Conservation (phyloP, 1,140 invertebrate genomes). For the Brachionus angularis region DNA sequence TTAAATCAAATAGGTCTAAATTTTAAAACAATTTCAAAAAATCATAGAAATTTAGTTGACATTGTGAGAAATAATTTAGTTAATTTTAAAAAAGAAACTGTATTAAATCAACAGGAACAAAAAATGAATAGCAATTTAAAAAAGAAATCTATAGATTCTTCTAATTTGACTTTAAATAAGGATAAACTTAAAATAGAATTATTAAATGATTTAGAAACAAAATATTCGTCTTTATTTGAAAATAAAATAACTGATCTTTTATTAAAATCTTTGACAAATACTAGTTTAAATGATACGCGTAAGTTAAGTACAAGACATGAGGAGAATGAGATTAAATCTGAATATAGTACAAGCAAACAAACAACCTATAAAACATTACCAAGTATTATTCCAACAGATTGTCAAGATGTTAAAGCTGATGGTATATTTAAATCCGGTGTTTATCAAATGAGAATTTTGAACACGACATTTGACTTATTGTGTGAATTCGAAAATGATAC, state of each 20-base stretch:
- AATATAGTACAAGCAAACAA: no score
- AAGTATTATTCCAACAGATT: slow-evolving; percentile 20
- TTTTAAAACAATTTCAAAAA: neutral
- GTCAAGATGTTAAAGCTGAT: neutral
- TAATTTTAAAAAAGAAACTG: neutral
- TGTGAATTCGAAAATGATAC: slow-evolving; percentile 14
- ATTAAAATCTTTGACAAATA: no score
- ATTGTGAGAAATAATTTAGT: slow-evolving; percentile 18
- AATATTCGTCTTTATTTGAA: slow-evolving; percentile 6
- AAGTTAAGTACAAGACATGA: neutral
- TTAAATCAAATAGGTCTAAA: slow-evolving; percentile 3
- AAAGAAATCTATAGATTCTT: slow-evolving; percentile 20
- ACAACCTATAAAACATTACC: neutral
- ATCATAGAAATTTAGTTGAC: slow-evolving; percentile 27
- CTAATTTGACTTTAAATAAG: neutral
- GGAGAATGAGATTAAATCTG: no score
- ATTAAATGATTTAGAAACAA: slow-evolving; percentile 4
- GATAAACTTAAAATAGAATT: slow-evolving; percentile 15
- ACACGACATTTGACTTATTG: neutral
- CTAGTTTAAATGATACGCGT: neutral
- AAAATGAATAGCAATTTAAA: no score
- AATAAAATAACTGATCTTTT: neutral
- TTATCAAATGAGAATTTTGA: neutral
- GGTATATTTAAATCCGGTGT: neutral
- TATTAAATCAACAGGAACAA: neutral